phyloP scores from a whole-genome alignment of 2,888 invertebrate genomes.

The Adineta ricciae region DNA sequence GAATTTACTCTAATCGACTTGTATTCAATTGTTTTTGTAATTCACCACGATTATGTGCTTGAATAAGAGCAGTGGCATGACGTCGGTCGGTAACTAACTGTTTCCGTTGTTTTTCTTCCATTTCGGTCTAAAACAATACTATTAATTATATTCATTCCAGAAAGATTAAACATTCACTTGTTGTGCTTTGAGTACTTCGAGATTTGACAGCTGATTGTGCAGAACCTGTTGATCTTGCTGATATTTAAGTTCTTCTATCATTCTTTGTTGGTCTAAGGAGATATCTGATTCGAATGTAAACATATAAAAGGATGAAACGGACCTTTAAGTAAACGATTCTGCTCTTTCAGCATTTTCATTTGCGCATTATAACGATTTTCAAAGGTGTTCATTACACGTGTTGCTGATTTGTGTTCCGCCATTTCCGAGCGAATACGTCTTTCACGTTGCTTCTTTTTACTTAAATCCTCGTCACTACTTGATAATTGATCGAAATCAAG shows the following conservation, averaged over 20 bases:
- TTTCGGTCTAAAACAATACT: background rate
- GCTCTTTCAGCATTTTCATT: slow-evolving; percentile 39
- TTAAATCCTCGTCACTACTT: slow-evolving; percentile 20
- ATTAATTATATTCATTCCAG: background rate
- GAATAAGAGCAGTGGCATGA: slow-evolving; percentile 12
- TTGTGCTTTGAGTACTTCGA: slow-evolving; percentile 38
- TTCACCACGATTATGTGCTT: background rate
- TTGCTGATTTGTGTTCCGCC: slow-evolving; percentile 32
- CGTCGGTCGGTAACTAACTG: slow-evolving; percentile 1
- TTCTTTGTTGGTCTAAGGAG: slow-evolving; percentile 40
- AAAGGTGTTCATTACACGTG: slow-evolving; percentile 40
- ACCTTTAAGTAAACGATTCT: slow-evolving; percentile 31
- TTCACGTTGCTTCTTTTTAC: background rate
- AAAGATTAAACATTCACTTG: background rate
- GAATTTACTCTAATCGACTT: background rate
- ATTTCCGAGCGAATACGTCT: background rate
- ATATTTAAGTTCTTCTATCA: slow-evolving; percentile 43
- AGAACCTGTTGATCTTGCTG: slow-evolving; percentile 33
- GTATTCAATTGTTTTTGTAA: background rate
- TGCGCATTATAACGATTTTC: slow-evolving; percentile 44
- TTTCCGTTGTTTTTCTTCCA: slow-evolving; percentile 14
- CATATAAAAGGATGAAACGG: too few species aligned
- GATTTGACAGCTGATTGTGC: slow-evolving; percentile 37
- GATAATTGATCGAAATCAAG: slow-evolving; percentile 18
- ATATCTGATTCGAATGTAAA: too few species aligned